Percentiles rank a stretch among this genome's conserved stretches.
Evolutionary conservation across 2,113 vertebrate species (phyloP).

Genomic region (Nibea albiflora): DNA sequence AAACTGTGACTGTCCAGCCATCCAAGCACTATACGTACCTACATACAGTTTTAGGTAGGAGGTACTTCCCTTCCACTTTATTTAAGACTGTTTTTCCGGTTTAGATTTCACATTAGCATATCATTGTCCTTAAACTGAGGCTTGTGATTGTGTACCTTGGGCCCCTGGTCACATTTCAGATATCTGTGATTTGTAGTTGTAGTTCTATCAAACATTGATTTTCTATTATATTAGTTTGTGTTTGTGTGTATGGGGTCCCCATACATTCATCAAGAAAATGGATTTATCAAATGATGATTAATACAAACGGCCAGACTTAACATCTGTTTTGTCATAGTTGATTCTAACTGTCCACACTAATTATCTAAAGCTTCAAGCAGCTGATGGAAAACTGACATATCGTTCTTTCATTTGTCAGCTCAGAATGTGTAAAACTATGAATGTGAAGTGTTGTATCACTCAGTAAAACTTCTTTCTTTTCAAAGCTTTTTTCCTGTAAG

Average conservation of each 20-base stretch:
- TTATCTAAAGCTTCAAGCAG: neutral
- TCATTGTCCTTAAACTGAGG: neutral
- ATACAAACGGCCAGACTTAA: neutral
- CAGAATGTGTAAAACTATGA: neutral
- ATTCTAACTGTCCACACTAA: neutral
- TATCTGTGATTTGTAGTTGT: neutral
- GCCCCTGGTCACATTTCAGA: no score
- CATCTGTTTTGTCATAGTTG: neutral
- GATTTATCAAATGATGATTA: neutral
- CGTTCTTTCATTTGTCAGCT: neutral
- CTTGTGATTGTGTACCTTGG: neutral
- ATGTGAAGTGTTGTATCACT: neutral
- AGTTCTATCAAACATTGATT: neutral
- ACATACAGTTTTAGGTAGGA: neutral
- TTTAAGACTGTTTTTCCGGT: no score
- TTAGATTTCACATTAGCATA: neutral
- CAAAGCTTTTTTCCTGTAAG: neutral
- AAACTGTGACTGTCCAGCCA: neutral
- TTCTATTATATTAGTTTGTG: neutral
- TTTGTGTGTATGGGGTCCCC: no score
- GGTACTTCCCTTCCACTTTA: neutral
- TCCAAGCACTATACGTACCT: neutral
- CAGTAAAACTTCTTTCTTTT: neutral
- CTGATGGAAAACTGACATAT: neutral
- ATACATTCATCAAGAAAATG: no score